These are phyloP conservation scores for Acanthurus tractus DNA, from an alignment of 2,797 vertebrate genomes.

Conservation along the genomic window DNA sequence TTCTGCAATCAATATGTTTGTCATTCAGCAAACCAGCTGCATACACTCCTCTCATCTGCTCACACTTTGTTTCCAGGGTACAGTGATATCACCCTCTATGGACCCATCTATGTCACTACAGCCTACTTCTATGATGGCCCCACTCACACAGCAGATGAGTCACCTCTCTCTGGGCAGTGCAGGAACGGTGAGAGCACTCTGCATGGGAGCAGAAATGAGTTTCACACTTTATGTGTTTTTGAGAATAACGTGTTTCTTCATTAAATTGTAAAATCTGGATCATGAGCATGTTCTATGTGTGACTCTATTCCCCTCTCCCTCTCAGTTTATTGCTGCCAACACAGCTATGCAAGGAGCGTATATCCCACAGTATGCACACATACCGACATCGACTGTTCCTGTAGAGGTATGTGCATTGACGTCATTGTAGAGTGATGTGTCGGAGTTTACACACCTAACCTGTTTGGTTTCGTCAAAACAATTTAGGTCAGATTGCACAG, in stretches of 20 bases:
- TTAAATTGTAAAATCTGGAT: neutral
- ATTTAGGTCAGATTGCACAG: too few species aligned
- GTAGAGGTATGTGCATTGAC: conserved; percentile 88
- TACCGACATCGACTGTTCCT: conserved; percentile 91
- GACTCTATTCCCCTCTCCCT: conserved; percentile 28
- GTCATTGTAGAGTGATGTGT: neutral
- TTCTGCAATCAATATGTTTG: neutral
- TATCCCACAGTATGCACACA: conserved; percentile 94
- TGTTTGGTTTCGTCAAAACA: neutral
- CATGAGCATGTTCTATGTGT: neutral
- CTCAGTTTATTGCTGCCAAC: conserved; percentile 94
- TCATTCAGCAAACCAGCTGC: conserved; percentile 3
- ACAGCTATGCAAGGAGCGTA: conserved; percentile 97
- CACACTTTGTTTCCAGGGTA: conserved; percentile 86
- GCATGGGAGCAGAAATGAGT: conserved; percentile 7
- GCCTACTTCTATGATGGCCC: conserved; percentile 93
- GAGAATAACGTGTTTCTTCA: neutral
- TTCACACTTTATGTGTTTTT: conserved; percentile 2
- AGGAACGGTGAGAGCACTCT: conserved; percentile 90
- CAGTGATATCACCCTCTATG: conserved; percentile 98
- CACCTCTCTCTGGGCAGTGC: conserved; percentile 94
- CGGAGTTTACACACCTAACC: neutral
- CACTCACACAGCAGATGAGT: conserved; percentile 97
- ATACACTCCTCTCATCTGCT: conserved; percentile 39
- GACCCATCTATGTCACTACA: conserved; percentile 98